These are phyloP conservation scores for Passerina amoena DNA, from an alignment of 2,113 vertebrate genomes.

Conservation along the genomic window DNA sequence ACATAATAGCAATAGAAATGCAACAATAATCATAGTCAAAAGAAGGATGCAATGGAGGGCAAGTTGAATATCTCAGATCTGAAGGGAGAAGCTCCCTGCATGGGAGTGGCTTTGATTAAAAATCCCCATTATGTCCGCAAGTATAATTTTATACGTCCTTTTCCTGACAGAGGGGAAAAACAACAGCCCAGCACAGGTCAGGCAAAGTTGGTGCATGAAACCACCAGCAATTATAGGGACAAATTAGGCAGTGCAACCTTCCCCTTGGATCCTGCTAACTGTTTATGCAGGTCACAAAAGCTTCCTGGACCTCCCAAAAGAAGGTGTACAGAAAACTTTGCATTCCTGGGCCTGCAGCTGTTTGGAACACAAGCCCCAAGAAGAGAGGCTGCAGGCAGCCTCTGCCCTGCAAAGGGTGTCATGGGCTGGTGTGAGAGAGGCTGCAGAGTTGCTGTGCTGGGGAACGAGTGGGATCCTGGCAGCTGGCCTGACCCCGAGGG, in stretches of 20 bases:
- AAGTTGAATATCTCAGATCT: neutral
- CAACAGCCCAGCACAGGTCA: neutral
- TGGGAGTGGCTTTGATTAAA: neutral
- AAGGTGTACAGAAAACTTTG: neutral
- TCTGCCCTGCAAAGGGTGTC: neutral
- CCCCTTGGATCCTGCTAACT: neutral
- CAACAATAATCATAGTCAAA: neutral
- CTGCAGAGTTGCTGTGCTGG: neutral
- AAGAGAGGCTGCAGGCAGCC: neutral
- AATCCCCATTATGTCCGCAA: neutral
- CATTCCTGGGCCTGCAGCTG: neutral
- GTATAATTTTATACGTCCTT: neutral
- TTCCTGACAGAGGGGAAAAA: neutral
- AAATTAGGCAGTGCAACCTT: neutral
- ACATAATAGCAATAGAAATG: constrained; percentile 47
- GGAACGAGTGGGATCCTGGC: neutral
- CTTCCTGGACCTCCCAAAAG: neutral
- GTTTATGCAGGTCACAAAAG: neutral
- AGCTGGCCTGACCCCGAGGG: neutral
- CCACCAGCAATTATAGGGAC: neutral
- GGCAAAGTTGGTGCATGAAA: neutral
- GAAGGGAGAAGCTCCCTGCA: neutral
- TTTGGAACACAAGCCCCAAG: neutral
- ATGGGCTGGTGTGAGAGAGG: neutral
- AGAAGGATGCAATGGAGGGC: neutral